Evolutionary conservation across 2,113 vertebrate genomes (phyloP).

Genomic region (Pollachius pollachius): DNA sequence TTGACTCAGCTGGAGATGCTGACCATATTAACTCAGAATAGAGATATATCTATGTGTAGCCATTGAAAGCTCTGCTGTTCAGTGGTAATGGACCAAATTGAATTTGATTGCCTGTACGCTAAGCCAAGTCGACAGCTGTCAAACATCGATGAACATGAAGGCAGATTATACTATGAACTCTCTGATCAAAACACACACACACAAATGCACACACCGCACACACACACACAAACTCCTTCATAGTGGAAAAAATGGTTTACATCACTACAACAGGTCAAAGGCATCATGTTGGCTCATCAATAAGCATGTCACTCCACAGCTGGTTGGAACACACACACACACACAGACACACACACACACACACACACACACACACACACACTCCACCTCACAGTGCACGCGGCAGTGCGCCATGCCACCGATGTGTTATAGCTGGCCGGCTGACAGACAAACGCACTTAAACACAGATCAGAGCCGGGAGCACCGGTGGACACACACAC

Average conservation of each 20-base stretch:
- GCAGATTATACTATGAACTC: constrained; percentile 58
- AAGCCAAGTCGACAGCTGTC: constrained; percentile 66
- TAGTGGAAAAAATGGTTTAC: constrained; percentile 43
- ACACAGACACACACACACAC: constrained; percentile 7
- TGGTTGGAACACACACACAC: constrained; percentile 43
- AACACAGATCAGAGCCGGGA: constrained; percentile 59
- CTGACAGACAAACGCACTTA: constrained; percentile 61
- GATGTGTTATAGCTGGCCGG: constrained; percentile 49
- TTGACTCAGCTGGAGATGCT: no score
- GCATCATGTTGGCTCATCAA: constrained; percentile 56
- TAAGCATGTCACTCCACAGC: constrained; percentile 60
- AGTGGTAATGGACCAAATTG: constrained; percentile 45
- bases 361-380: constrained; percentile 4
- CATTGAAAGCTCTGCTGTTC: constrained; percentile 37
- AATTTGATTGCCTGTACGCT: constrained; percentile 46
- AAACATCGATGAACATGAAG: constrained; percentile 56
- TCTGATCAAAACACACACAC: constrained; percentile 35
- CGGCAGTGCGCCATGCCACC: constrained; percentile 35
- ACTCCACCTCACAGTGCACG: constrained; percentile 34
- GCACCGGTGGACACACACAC: constrained; percentile 37
- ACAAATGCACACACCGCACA: constrained; percentile 28
- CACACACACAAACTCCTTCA: constrained; percentile 23
- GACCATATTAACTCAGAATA: no score
- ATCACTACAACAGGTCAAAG: constrained; percentile 60
- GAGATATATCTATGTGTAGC: constrained; percentile 23